phyloP scores from a whole-genome alignment of 2,888 invertebrate genomes.

The Drosophila pegasa region DNA sequence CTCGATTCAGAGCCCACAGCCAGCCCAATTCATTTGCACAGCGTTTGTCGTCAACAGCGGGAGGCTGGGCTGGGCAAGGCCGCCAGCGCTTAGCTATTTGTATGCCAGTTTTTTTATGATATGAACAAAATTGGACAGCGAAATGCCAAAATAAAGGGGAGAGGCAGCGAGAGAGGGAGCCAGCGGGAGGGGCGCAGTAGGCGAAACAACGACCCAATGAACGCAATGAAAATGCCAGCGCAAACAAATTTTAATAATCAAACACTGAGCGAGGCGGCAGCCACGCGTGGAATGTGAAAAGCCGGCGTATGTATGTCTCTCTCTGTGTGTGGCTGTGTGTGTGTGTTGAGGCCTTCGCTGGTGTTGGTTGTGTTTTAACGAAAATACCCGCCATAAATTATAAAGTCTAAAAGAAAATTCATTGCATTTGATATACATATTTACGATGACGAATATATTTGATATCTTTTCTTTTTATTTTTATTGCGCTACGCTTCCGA shows the following conservation, averaged over 20 bases:
- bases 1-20: conserved; percentile 22
- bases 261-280: conserved; percentile 55
- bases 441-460: conserved; percentile 42
- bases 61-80: conserved; percentile 21
- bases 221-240: conserved; percentile 74
- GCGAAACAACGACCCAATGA: conserved; percentile 63
- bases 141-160: conserved; percentile 27
- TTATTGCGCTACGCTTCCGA: conserved; percentile 43
- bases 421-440: conserved; percentile 65
- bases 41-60: conserved; percentile 46
- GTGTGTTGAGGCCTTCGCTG: conserved; percentile 22
- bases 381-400: conserved; percentile 70
- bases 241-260: conserved; percentile 76
- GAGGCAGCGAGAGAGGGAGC: neutral
- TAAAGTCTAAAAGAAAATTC: conserved; percentile 70
- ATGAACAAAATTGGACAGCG: conserved; percentile 36
- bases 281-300: conserved; percentile 75
- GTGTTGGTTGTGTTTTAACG: conserved; percentile 37
- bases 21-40: conserved; percentile 38
- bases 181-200: neutral
- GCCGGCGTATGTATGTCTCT: conserved; percentile 45
- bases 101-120: conserved; percentile 37
- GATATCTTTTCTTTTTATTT: conserved; percentile 43
- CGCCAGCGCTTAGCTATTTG: conserved; percentile 51
- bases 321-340: conserved; percentile 10